Evolutionary conservation across 2,113 vertebrate species (phyloP), one percentile per base, ranked within the genome.

Genomic region (Calypte anna): DNA sequence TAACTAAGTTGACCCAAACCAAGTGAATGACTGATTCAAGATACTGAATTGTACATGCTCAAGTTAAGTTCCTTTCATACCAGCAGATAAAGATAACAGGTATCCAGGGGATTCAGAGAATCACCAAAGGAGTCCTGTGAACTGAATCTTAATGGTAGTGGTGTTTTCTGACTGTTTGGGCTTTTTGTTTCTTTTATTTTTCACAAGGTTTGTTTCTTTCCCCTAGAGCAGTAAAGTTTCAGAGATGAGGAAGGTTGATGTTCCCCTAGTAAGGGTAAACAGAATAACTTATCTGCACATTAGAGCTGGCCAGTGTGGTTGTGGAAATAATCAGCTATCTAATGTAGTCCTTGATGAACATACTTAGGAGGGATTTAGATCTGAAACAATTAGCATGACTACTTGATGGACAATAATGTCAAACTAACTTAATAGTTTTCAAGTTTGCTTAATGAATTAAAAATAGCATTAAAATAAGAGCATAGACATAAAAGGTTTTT

Each of bases 81-180:
- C 28, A 54, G 30, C 25, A 70, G 30, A 14, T 30, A 7, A 28
- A 74, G 31, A 13, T n/a, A 55, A n/a, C 2, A 10, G 25, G 1
- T 44, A 46, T 43, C 33, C 33, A 38, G 63, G 16, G n/a, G 30
- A 59, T 86, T 59, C 58, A 50, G 24, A n/a, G 2, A 58, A 10
- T 46, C 3, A 13, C 25, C 7, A 36, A 55, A 64, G 16, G 14
- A 78, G 12, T 48, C 12, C 23, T 48, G 28, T 94, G 27, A 74
- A 50, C 22, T n/a, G 44, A n/a, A 4, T 31, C 23, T 48, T 67
- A 1, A 1, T 73, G 27, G 20, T 61, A n/a, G 28, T 53, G 36
- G 40, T 40, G 11, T 40, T 40, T 40, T 11, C 1, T 31, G 18
- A 17, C 25, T 9, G 0, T 2, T 48, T n/a, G 15, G 6, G 4